Evolutionary conservation across 2,888 invertebrate genomes (phyloP), one percentile per base, ranked within the genome.

Genomic region (Campoletis raptor): DNA sequence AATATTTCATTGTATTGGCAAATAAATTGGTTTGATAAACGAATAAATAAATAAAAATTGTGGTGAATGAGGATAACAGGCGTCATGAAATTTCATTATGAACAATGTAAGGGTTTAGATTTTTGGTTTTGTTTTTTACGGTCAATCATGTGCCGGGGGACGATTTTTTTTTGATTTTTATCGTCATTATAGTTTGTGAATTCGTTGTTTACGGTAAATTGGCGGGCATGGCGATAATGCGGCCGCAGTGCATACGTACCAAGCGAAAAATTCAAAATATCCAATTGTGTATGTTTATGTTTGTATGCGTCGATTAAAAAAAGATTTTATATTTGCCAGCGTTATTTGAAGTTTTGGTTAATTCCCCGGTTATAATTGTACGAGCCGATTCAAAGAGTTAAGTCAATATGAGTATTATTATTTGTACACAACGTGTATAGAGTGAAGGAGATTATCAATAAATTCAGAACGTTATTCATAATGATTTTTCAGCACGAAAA

Each of bases 211-310:
- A 74, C 85, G 88, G 89, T 90, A 90, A 90, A 92, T 90, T 88
- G 88, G 88, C 90, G 90, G 90, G 88, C 89, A 91, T 92, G 91
- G 91, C 36, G 90, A 91, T 92, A 91, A 92, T 93, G 92, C 92
- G 90, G 90, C 92, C 90, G 92, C 90, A 90, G 92, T 93, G 92
- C 92, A 92, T 90, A 92, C 90, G 90, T 92, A 92, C 91, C 92
- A 92, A 93, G 92, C 91, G 93, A 92, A 90, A 90, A 87, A 91
- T 92, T 90, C 69, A 90, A 90, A 90, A 91, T 90, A 89, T 91
- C 79, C 87, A 90, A 83, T 88, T 84, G 79, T 87, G 74, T 81
- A 79, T 88, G 52, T 83, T 81, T 88, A 86, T 84, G 78, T 84
- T 74, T 74, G 88, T 85, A 87, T 88, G 72, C 82, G 66, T 70